A percentile compares a stretch with the other conserved stretches of the same genome.
Conservation (phyloP, 2,797 vertebrate species). For the Scolopax rusticola region DNA sequence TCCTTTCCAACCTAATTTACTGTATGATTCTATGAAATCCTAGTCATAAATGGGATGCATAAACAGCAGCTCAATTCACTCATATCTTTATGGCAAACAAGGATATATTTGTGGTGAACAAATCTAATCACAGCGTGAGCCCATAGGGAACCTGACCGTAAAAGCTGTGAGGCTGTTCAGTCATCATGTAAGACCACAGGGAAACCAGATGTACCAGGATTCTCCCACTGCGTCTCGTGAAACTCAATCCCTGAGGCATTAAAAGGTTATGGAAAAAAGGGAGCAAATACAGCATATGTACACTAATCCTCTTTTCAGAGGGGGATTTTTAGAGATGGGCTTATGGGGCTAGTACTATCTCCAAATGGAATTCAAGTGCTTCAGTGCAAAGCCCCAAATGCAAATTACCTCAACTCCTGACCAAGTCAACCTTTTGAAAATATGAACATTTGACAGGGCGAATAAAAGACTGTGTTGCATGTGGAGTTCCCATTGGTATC, state of each 20-base stretch:
- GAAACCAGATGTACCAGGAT: constrained; percentile 74
- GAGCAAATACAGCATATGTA: constrained; percentile 51
- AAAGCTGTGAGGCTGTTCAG: constrained; percentile 71
- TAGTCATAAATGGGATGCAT: constrained; percentile 36
- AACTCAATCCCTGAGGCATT: constrained; percentile 67
- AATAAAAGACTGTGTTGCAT: neutral
- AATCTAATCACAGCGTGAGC: constrained; percentile 72
- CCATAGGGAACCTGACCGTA: constrained; percentile 63
- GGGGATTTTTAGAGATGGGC: constrained; percentile 37
- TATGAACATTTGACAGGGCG: neutral
- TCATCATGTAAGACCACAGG: constrained; percentile 74
- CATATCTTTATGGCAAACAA: constrained; percentile 44
- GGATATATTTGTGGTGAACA: constrained; percentile 68
- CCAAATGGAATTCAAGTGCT: constrained; percentile 37
- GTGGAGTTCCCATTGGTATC: neutral
- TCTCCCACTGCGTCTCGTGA: constrained; percentile 63
- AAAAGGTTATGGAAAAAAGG: constrained; percentile 63
- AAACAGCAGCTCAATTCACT: constrained; percentile 46
- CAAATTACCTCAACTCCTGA: neutral
- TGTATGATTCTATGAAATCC: constrained; percentile 61
- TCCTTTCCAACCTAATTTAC: constrained; percentile 65
- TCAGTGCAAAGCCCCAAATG: constrained; percentile 11
- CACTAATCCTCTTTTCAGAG: constrained; percentile 58
- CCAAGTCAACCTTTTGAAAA: constrained; percentile 1
- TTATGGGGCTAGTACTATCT: constrained; percentile 17